Evolutionary conservation across 2,113 vertebrate genomes (phyloP), one percentile per base, ranked within the genome.

Genomic region (Climacteris rufus): DNA sequence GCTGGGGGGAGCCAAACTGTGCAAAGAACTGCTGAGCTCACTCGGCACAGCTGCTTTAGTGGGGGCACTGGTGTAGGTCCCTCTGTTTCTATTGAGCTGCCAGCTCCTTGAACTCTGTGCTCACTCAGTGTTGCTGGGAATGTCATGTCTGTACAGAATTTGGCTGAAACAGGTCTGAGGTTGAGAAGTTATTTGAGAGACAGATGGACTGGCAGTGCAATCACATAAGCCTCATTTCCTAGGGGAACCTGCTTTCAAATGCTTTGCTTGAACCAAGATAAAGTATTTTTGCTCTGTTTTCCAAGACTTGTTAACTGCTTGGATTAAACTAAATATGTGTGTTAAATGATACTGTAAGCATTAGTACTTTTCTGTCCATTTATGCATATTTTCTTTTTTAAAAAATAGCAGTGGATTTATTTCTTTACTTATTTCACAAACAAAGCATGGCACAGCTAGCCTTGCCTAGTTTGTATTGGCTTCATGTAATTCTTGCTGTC

Each of bases 351-450:
- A 69, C 42, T 54, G 54, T 45, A 45, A 75, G 31, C n/a, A 31
- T 70, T 65, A 86, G 35, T 83, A n/a, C 27, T 91, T 64, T 77
- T 77, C 54, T 85, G 37, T 18, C 56, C 37, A 37, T 56, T 78
- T 69, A 39, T 65, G 9, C 15, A 1, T 66, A 31, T 50, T 53
- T 35, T 80, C 31, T 35, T 89, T 80, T 47, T 20, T 3, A 10
- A 11, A 61, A 72, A 65, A 54, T 33, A 70, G 40, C 31, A 39
- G 21, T 52, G 54, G 24, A 31, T 79, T 83, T 70, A 80, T 96
- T 97, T 95, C 63, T 83, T 94, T 89, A 90, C 56, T 30, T 91
- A 93, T 90, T 83, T 96, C 80, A 21, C 31, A 85, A 90, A 68
- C 45, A 31, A 95, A 96, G 56, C 47, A 15, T 83, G 70, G 82